Conservation (phyloP, 2,888 invertebrate species). For the Eupithecia dodoneata region DNA sequence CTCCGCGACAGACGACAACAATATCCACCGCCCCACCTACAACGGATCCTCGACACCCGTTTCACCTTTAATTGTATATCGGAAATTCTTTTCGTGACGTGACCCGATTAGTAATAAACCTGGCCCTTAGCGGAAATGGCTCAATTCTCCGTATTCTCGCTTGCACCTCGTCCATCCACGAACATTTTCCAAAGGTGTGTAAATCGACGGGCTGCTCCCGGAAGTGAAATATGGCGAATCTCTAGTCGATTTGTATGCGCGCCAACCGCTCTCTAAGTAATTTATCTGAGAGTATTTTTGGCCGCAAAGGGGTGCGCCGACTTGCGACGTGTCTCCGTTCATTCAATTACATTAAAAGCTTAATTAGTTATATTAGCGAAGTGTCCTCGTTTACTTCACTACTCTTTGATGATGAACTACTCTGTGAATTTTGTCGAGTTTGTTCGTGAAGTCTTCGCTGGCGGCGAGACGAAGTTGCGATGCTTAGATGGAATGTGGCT, state of each 20-base stretch:
- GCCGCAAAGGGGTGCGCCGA: conserved; percentile 66
- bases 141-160: conserved; percentile 63
- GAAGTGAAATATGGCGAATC: conserved; percentile 76
- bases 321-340: conserved; percentile 75
- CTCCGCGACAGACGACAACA: conserved; percentile 68
- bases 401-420: conserved; percentile 73
- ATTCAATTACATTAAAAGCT: conserved; percentile 83
- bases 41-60: conserved; percentile 67
- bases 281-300: conserved; percentile 80
- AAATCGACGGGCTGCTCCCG: conserved; percentile 71
- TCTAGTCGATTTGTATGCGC: conserved; percentile 78
- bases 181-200: conserved; percentile 66
- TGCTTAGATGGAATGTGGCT: conserved; percentile 80
- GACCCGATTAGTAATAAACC: conserved; percentile 75
- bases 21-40: conserved; percentile 65
- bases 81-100: conserved; percentile 76
- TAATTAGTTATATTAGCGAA: conserved; percentile 81
- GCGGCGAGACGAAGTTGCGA: conserved; percentile 70
- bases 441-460: conserved; percentile 69
- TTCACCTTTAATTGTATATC: conserved; percentile 77
- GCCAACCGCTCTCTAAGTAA: conserved; percentile 73
- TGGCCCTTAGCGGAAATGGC: conserved; percentile 71
- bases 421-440: conserved; percentile 75
- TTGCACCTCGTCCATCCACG: conserved; percentile 56
- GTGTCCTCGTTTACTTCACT: conserved; percentile 74